Percentiles rank a stretch among this genome's conserved stretches.
Evolutionary conservation across 2,888 invertebrate genomes (phyloP).

Genomic region (Nebria salina): DNA sequence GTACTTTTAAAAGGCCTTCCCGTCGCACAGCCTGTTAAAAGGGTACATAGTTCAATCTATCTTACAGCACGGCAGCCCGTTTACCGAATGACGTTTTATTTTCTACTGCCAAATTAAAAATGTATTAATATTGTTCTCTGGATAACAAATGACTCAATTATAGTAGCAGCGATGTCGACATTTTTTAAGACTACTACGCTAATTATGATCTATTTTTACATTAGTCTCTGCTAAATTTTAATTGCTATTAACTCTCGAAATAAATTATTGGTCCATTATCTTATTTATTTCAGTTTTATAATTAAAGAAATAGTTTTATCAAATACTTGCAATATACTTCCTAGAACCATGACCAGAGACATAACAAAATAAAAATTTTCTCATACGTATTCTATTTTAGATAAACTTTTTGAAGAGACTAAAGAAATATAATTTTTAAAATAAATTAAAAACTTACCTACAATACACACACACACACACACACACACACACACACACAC

Average conservation of each 20-base stretch:
- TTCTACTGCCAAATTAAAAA: background rate
- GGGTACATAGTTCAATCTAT: background rate
- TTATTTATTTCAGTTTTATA: background rate
- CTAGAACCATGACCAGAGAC: too few relatives aligned
- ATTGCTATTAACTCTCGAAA: background rate
- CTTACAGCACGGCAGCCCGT: background rate
- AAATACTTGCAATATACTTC: too few relatives aligned
- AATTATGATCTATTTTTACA: background rate
- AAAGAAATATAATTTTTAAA: too few relatives aligned
- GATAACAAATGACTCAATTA: background rate
- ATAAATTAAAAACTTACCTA: too few relatives aligned
- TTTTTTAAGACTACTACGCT: background rate
- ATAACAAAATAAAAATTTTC: too few relatives aligned
- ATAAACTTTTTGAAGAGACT: too few relatives aligned
- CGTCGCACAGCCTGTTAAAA: constrained; percentile 3
- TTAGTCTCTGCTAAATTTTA: background rate
- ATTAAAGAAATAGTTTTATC: too few relatives aligned
- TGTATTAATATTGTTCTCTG: background rate
- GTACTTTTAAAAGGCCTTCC: background rate
- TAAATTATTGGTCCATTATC: background rate
- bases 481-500: too few relatives aligned
- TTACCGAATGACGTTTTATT: background rate
- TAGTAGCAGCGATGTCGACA: background rate
- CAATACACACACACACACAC: too few relatives aligned
- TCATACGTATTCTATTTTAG: too few relatives aligned